Evolutionary conservation across 1,140 invertebrate species (phyloP).

Genomic region (Megalonaias nervosa): DNA sequence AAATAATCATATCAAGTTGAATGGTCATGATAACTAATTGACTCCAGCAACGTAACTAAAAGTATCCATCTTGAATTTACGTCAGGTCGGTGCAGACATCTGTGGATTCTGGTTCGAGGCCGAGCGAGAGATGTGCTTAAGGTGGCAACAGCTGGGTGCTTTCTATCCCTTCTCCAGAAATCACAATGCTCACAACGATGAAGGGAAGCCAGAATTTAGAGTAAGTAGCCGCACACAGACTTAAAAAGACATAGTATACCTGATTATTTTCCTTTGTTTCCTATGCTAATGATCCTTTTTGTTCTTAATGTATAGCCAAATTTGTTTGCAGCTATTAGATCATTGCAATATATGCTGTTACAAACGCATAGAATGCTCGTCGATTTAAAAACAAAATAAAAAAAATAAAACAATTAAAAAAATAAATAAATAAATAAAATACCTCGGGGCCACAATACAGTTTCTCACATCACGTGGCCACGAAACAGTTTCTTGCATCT

Average conservation of each 20-base stretch:
- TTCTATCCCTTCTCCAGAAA: constrained; percentile 63
- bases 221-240: background rate
- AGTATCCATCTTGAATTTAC: constrained; percentile 4
- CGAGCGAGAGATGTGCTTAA: constrained; percentile 51
- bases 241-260: background rate
- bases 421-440: too few relatives aligned
- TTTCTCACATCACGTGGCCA: too few relatives aligned
- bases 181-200: constrained; percentile 46
- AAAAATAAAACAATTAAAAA: too few relatives aligned
- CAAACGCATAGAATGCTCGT: background rate
- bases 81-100: constrained; percentile 60
- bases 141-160: constrained; percentile 63
- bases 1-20: background rate
- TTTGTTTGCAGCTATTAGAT: background rate
- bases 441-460: too few relatives aligned
- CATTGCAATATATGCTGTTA: background rate
- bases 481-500: too few relatives aligned
- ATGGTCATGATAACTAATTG: background rate
- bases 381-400: too few relatives aligned
- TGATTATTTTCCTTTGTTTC: background rate
- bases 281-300: background rate
- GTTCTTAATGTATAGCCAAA: background rate
- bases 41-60: background rate
- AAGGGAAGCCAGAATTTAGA: background rate
- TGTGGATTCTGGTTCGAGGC: constrained; percentile 59